Evolutionary conservation across 2,113 vertebrate species (phyloP), one percentile per base, ranked within the genome.

Genomic region (Athene cunicularia): DNA sequence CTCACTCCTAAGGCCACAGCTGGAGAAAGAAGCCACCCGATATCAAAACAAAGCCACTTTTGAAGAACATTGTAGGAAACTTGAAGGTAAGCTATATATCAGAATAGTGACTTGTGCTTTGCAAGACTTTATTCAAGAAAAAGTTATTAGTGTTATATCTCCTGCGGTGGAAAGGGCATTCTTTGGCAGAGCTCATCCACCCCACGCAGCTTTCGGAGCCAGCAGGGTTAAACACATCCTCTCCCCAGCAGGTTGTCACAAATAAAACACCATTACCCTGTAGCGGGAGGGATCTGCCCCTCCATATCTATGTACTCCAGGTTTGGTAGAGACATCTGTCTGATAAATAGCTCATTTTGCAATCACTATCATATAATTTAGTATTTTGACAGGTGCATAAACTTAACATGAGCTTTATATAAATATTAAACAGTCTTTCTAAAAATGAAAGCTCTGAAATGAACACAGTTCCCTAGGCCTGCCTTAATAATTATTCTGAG

Each of bases 371-470:
- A 74, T 86, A 92, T 97, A 97, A 97, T 97, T 97, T 96, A 97
- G 97, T 97, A 94, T 93, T 94, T 96, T 97, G 97, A 97, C 97
- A 97, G 97, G 95, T 97, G 96, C 96, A 97, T 97, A 97, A 98
- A 97, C 97, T 97, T 97, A 97, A 96, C 94, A 93, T 94, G 96
- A 97, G 95, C 88, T 97, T 96, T 96, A 94, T 97, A 98, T 97
- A 97, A 97, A 98, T 98, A 97, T 97, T 97, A 97, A 98, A 98
- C 92, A 98, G 96, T 33, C 83, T 97, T 97, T 94, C 97, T 97
- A 95, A 96, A 96, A 97, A 95, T 97, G 97, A 97, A 97, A 96
- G 90, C 93, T 81, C 72, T 80, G 92, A 95, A 97, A 97, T 67
- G 88, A 96, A 86, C 92, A 80, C 86, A 68, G 95, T 12, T 96